Conservation (phyloP, 2,113 vertebrate species). For the Dipodomys ordii region DNA sequence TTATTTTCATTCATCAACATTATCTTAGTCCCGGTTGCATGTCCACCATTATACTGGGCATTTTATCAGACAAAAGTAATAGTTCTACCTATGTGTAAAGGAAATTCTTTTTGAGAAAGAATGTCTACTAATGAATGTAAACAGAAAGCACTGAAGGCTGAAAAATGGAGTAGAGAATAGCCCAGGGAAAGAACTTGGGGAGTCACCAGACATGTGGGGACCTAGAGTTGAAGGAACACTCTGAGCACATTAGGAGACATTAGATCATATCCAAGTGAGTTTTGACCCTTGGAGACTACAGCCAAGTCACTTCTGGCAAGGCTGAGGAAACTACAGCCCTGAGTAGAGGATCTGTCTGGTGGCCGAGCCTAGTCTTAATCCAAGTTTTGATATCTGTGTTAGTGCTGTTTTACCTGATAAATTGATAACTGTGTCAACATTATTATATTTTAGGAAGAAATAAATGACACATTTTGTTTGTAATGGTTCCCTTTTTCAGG, state of each 20-base stretch:
- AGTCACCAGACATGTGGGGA: neutral
- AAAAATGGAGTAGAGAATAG: neutral
- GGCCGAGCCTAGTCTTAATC: neutral
- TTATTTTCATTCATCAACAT: neutral
- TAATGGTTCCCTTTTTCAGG: neutral
- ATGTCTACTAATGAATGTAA: neutral
- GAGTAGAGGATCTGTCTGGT: neutral
- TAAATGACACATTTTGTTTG: neutral
- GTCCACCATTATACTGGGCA: neutral
- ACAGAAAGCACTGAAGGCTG: neutral
- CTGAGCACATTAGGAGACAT: neutral
- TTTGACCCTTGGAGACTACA: neutral
- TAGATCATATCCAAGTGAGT: too few species aligned
- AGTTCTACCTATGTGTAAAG: neutral
- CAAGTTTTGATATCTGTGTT: neutral
- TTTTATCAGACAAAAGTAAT: neutral
- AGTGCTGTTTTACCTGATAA: neutral
- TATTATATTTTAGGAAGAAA: neutral
- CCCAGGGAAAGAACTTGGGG: neutral
- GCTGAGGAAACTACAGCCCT: neutral
- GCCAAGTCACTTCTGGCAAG: neutral
- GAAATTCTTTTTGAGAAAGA: slow-evolving; percentile 1
- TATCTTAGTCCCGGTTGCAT: neutral
- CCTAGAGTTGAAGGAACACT: neutral
- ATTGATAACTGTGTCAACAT: neutral